Evolutionary conservation across 2,888 invertebrate species (phyloP), one percentile per base, ranked within the genome.

Genomic region (Heteromurus nitidus): DNA sequence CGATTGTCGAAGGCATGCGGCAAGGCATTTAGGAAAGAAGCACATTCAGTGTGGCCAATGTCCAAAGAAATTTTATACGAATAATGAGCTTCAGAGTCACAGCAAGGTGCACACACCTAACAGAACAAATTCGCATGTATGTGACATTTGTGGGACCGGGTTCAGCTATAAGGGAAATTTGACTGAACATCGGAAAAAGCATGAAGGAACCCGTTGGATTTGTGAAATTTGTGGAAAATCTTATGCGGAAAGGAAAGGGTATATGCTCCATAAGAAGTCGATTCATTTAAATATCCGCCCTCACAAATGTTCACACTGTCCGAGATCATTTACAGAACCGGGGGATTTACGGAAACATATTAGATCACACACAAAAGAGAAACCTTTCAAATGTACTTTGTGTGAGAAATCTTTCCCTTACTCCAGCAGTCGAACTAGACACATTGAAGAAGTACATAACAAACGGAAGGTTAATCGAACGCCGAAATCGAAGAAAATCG

Each of bases 341-440:
- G n/a, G n/a, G 0, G 70, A 80, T 3, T 31, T 74, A 16, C 22
- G 0, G n/a, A 69, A 67, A 30, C 83, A 83, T 28, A 3, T 58
- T 13, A 13, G 76, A 30, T 67, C 13, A 1, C 83, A 83, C 30
- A 75, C 65, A 7, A 72, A 67, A 20, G 53, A 58, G 30, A 83
- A 80, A 20, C 83, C 80, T 0, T 80, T 47, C 44, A 53, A 70
- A 16, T 83, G 83, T 62, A 20, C 55, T 0, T 1, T 55, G 0
- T 83, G 83, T 65, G 53, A 65, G 0, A 76, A 72, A 20, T 20
- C 53, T 11, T 83, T 73, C 68, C 67, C 67, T 1, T 67, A 79
- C 18, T 28, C 65, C 0, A 79, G 65, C 24, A 72, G 70, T 22
- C 47, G 72, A 18, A 13, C 50, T 1, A 36, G 79, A 20, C 79